Conservation (phyloP, 2,888 invertebrate species). For the Xestobium rufovillosum region DNA sequence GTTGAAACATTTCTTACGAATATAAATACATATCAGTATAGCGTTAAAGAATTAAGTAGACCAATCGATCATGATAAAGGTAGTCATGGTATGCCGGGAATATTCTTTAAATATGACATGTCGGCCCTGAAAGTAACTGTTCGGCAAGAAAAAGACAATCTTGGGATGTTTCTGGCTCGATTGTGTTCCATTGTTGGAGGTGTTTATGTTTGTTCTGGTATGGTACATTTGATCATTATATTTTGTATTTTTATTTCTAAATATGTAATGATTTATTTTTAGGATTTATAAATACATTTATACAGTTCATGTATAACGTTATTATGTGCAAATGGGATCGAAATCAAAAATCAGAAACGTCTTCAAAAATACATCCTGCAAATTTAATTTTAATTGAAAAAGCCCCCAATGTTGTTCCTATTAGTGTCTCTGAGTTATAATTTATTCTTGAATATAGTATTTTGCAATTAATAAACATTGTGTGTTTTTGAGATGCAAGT, state of each 20-base stretch:
- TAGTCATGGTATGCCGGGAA: conserved; percentile 89
- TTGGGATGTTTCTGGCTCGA: conserved; percentile 74
- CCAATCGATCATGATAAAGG: conserved; percentile 67
- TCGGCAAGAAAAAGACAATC: conserved; percentile 67
- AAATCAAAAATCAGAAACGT: conserved; percentile 14
- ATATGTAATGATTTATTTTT: conserved; percentile 16
- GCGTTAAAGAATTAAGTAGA: conserved; percentile 82
- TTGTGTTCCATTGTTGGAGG: conserved; percentile 90
- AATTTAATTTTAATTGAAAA: not conserved
- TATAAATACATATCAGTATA: conserved; percentile 83
- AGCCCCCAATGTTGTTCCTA: conserved; percentile 3
- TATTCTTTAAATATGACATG: conserved; percentile 93
- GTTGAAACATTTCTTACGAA: conserved; percentile 70
- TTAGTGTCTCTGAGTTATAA: too few species aligned
- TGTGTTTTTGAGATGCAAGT: too few species aligned
- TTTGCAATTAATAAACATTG: too few species aligned
- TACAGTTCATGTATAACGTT: conserved; percentile 29
- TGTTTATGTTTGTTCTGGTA: conserved; percentile 78
- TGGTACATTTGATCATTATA: conserved; percentile 12
- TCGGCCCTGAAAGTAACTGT: conserved; percentile 82
- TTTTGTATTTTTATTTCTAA: not conserved
- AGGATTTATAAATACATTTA: conserved; percentile 33
- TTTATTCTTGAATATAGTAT: too few species aligned
- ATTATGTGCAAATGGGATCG: conserved; percentile 30
- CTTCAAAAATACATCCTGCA: not conserved